phyloP scores from a whole-genome alignment of 2,113 vertebrate species.

The Choloepus hoffmanni region DNA sequence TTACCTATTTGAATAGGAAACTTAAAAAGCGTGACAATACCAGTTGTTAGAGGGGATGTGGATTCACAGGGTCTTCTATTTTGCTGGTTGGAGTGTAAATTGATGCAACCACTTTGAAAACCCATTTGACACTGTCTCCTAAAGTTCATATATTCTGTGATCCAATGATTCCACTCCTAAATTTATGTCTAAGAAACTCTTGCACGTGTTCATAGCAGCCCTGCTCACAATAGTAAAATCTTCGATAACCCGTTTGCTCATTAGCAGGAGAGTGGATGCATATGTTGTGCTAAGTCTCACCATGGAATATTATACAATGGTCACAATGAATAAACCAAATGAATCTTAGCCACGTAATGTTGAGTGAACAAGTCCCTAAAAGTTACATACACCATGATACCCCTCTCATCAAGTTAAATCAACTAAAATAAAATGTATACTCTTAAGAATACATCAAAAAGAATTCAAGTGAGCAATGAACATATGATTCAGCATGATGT shows the following conservation, averaged over 20 bases:
- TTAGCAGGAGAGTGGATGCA: not conserved
- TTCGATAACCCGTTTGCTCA: not conserved
- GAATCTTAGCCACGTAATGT: not conserved
- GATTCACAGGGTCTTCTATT: too few relatives aligned
- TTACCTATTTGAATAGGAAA: too few relatives aligned
- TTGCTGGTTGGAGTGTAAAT: not conserved
- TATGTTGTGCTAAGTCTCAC: not conserved
- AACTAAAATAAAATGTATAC: not conserved
- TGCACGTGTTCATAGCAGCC: not conserved
- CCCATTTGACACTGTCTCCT: not conserved
- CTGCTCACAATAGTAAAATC: not conserved
- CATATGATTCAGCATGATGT: not conserved
- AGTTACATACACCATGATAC: not conserved
- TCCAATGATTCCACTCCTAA: not conserved
- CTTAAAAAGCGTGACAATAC: too few relatives aligned
- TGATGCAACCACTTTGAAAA: not conserved
- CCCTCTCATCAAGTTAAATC: not conserved
- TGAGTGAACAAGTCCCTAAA: not conserved
- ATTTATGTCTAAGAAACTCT: not conserved
- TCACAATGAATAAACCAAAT: not conserved
- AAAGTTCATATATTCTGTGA: not conserved
- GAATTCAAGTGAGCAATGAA: not conserved
- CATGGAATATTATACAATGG: not conserved
- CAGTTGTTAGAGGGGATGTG: too few relatives aligned
- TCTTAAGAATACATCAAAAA: not conserved